Conservation (phyloP, 2,888 invertebrate species). For the Megamerina dolium region DNA sequence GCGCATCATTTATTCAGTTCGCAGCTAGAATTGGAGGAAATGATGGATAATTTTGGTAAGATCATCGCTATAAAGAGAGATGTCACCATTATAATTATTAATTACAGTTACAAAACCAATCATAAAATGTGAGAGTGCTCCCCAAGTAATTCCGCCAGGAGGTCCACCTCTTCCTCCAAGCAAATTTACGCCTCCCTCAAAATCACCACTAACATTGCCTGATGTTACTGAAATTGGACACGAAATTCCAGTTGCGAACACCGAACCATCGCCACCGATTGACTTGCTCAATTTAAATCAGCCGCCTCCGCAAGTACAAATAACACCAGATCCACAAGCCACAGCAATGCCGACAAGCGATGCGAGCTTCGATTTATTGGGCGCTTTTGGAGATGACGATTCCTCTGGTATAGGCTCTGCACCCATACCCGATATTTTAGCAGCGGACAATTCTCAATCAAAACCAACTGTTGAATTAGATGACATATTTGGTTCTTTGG, state of each 20-base stretch:
- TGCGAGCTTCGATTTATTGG: slow-evolving; percentile 59
- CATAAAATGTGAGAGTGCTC: slow-evolving; percentile 23
- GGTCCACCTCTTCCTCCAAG: no score
- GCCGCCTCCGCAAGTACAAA: slow-evolving; percentile 27
- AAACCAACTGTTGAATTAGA: slow-evolving; percentile 50
- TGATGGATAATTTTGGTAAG: slow-evolving; percentile 75
- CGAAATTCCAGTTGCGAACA: slow-evolving; percentile 34
- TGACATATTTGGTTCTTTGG: slow-evolving; percentile 60
- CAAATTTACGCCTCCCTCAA: slow-evolving; percentile 40
- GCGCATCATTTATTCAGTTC: slow-evolving; percentile 62
- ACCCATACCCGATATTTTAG: slow-evolving; percentile 42
- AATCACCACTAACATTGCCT: slow-evolving; percentile 36
- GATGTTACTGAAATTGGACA: slow-evolving; percentile 42
- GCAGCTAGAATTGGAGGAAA: slow-evolving; percentile 74
- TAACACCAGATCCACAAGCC: slow-evolving; percentile 31
- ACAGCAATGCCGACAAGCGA: slow-evolving; percentile 39
- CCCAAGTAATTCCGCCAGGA: no score
- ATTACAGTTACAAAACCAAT: slow-evolving; percentile 50
- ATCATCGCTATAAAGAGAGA: not conserved
- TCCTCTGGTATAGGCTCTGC: slow-evolving; percentile 41
- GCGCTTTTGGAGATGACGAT: slow-evolving; percentile 47
- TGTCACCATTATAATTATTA: slow-evolving; percentile 9
- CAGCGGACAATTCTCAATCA: slow-evolving; percentile 30
- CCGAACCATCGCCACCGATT: slow-evolving; percentile 45
- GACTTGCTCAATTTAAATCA: slow-evolving; percentile 56